These are phyloP conservation scores for Henicopernis longicauda DNA, from an alignment of 2,113 vertebrate species.

Conservation along the genomic window DNA sequence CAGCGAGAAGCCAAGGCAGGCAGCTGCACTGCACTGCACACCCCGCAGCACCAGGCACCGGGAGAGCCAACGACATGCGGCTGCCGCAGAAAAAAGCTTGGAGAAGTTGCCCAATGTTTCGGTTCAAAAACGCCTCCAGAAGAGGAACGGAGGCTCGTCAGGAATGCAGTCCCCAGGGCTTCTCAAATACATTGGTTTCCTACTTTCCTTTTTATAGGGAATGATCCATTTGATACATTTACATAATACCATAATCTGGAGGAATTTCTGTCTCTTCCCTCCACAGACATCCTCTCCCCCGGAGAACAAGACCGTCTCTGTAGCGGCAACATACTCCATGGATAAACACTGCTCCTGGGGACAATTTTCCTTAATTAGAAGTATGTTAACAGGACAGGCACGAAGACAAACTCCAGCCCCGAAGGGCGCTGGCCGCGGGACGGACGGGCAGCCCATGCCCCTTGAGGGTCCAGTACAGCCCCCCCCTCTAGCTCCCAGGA, in stretches of 20 bases:
- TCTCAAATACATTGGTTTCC: constrained; percentile 20
- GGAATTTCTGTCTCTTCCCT: constrained; percentile 45
- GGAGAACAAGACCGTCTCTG: constrained; percentile 56
- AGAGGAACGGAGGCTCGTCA: constrained; percentile 35
- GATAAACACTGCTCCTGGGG: constrained; percentile 49
- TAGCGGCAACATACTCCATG: neutral
- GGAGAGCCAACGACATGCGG: neutral
- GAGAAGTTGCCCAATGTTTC: neutral
- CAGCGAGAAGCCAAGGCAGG: neutral
- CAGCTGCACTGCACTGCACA: accelerated
- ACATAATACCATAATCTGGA: constrained; percentile 63
- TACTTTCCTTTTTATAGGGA: constrained; percentile 33
- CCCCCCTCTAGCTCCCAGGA: neutral
- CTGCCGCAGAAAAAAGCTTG: neutral
- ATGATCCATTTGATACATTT: constrained; percentile 55
- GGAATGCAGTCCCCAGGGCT: constrained; percentile 52
- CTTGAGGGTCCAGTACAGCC: neutral
- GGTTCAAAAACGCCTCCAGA: neutral
- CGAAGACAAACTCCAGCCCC: constrained; percentile 25
- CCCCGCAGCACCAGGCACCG: neutral
- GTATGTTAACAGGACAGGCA: constrained; percentile 32
- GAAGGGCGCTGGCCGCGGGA: neutral
- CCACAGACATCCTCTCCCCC: neutral
- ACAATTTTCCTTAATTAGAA: constrained; percentile 55
- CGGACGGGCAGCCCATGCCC: neutral